phyloP scores from a whole-genome alignment of 2,797 vertebrate species.

The Mycteria americana region DNA sequence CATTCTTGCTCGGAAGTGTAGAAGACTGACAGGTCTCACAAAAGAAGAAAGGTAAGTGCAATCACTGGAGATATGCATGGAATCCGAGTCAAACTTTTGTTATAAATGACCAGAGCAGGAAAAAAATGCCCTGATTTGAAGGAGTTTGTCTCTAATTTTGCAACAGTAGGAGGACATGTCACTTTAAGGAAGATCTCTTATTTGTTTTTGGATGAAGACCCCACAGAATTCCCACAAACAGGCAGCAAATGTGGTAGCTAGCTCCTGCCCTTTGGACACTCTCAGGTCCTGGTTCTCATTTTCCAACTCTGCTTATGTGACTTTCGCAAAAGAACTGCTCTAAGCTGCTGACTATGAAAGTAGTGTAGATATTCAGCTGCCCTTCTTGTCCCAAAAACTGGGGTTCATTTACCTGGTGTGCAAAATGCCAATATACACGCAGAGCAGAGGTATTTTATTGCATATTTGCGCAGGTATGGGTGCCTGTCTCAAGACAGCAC shows the following conservation, averaged over 20 bases:
- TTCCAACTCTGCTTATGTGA: not conserved
- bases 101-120: not conserved
- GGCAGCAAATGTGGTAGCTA: not conserved
- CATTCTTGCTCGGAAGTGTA: slow-evolving; percentile 90
- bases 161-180: not conserved
- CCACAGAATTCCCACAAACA: not conserved
- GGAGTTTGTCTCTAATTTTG: not conserved
- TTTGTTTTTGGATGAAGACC: not conserved
- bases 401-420: too few species aligned
- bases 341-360: not conserved
- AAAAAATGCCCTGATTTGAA: not conserved
- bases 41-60: slow-evolving; percentile 89
- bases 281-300: not conserved
- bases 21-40: slow-evolving; percentile 82
- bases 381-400: too few species aligned
- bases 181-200: not conserved
- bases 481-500: too few species aligned
- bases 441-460: too few species aligned
- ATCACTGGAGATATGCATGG: not conserved
- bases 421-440: too few species aligned
- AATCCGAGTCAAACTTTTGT: not conserved
- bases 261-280: not conserved
- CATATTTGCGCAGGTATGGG: too few species aligned
- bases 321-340: not conserved
- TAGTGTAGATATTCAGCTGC: not conserved